These are phyloP conservation scores for Akabosia matsudoensis DNA, from an alignment of 1,140 invertebrate species.

Conservation along the genomic window DNA sequence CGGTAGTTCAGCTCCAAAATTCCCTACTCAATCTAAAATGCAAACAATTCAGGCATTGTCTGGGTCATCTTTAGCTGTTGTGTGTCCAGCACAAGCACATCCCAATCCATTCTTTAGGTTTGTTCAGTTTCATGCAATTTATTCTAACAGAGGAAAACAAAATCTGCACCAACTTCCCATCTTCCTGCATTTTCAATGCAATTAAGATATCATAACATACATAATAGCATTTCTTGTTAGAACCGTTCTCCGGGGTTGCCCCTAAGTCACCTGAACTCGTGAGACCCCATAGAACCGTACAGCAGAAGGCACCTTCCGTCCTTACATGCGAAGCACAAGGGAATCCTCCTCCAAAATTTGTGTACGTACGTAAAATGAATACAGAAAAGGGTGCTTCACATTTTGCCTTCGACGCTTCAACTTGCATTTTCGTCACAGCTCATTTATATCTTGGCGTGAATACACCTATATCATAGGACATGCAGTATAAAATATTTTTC, in stretches of 20 bases:
- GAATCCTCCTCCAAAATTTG: conserved; percentile 50
- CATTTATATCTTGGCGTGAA: no score
- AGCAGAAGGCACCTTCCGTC: conserved; percentile 39
- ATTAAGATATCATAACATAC: background rate
- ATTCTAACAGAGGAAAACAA: background rate
- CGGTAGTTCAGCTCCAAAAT: conserved; percentile 61
- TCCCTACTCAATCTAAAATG: conserved; percentile 53
- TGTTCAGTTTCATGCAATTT: no score
- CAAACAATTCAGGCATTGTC: conserved; percentile 40
- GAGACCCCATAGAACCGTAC: conserved; percentile 49
- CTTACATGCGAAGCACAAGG: conserved; percentile 55
- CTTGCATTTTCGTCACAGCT: conserved; percentile 21
- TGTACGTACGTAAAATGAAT: conserved; percentile 43
- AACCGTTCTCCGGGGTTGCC: conserved; percentile 41
- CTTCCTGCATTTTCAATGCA: background rate
- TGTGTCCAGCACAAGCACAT: conserved; percentile 41
- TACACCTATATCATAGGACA: no score
- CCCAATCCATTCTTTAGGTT: conserved; percentile 43
- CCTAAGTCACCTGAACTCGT: conserved; percentile 47
- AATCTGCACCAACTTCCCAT: background rate
- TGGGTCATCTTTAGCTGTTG: conserved; percentile 42
- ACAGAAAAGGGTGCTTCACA: background rate
- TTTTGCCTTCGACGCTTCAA: background rate
- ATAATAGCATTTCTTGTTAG: conserved; percentile 1
- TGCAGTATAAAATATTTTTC: no score